Evolutionary conservation across 2,888 invertebrate genomes (phyloP).

Genomic region (Lysandra coridon): DNA sequence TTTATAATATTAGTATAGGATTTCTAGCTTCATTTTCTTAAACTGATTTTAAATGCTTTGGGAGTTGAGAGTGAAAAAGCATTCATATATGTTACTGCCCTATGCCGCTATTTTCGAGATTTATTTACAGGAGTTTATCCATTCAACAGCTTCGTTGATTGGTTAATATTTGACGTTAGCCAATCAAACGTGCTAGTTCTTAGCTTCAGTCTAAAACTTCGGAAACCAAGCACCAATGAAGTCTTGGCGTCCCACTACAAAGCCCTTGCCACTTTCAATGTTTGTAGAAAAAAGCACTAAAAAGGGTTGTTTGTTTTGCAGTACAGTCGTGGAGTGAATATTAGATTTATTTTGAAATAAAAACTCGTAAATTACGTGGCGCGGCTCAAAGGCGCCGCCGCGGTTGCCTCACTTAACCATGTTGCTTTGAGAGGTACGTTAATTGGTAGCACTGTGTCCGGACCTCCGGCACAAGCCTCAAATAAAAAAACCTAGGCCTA

Average conservation of each 20-base stretch:
- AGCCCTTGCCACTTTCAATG: slow-evolving; percentile 12
- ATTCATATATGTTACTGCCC: no score
- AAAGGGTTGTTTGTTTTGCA: slow-evolving; percentile 28
- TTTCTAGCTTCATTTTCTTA: no score
- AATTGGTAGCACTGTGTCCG: slow-evolving; percentile 54
- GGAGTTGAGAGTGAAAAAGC: no score
- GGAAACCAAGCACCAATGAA: not conserved
- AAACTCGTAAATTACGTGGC: slow-evolving; percentile 51
- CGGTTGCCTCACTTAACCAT: slow-evolving; percentile 56
- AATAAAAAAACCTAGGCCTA: slow-evolving; percentile 17
- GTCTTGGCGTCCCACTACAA: not conserved
- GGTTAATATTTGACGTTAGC: not conserved
- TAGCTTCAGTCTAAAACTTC: not conserved
- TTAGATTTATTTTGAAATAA: slow-evolving; percentile 62
- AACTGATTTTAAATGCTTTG: no score
- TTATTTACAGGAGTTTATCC: no score
- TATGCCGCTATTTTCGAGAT: no score
- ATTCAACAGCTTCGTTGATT: no score
- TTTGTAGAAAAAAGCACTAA: slow-evolving; percentile 16
- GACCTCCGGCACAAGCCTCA: slow-evolving; percentile 22
- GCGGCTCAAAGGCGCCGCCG: slow-evolving; percentile 66
- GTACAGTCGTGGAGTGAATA: slow-evolving; percentile 42
- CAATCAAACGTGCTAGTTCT: not conserved
- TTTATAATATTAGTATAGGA: no score
- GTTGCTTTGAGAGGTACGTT: slow-evolving; percentile 63